phyloP scores from a whole-genome alignment of 2,888 invertebrate genomes.

The Mesoligia furuncula region DNA sequence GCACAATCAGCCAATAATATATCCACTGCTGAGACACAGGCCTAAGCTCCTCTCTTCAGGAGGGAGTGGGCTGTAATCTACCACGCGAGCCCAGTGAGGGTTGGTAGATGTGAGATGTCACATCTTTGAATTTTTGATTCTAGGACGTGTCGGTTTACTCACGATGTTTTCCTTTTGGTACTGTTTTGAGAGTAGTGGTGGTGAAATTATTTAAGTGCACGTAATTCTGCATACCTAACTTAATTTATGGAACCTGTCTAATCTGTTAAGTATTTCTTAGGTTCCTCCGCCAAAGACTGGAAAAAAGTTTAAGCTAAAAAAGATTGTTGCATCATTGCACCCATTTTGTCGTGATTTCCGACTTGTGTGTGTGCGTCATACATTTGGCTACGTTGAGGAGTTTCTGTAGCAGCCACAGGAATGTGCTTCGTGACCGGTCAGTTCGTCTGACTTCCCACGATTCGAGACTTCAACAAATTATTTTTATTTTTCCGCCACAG shows the following conservation, averaged over 20 bases:
- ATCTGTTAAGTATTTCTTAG: not conserved
- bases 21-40: not conserved
- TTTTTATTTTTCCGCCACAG: conserved; percentile 69
- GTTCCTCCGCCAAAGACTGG: not conserved
- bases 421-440: conserved; percentile 73
- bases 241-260: not conserved
- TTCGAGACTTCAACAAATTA: conserved; percentile 57
- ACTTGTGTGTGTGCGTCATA: conserved; percentile 38
- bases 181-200: not conserved
- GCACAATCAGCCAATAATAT: not conserved
- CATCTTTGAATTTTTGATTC: not conserved
- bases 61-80: not conserved
- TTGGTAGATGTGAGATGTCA: not conserved
- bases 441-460: conserved; percentile 62
- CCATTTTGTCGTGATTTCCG: conserved; percentile 4
- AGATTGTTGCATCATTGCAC: conserved; percentile 4
- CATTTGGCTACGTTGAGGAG: conserved; percentile 23
- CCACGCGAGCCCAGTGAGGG: not conserved
- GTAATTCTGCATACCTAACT: not conserved
- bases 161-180: too few species aligned
- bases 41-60: too few species aligned
- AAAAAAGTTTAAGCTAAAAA: not conserved
- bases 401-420: conserved; percentile 60
- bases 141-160: not conserved
- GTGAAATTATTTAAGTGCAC: not conserved